These are phyloP conservation scores for Troides helena DNA, from an alignment of 2,888 invertebrate species.

Conservation along the genomic window DNA sequence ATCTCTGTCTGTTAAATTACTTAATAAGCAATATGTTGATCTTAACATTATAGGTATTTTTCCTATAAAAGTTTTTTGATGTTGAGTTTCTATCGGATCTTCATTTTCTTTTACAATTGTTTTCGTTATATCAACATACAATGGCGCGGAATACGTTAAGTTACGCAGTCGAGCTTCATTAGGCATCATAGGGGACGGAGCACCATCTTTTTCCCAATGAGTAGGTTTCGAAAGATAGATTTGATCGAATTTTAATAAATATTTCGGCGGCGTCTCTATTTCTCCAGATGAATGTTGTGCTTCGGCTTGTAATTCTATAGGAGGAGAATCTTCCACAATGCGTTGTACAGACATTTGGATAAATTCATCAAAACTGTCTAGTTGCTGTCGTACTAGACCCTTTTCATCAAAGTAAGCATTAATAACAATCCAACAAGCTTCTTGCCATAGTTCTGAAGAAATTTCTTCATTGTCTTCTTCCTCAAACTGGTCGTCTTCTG, in stretches of 20 bases:
- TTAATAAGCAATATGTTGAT: constrained; percentile 97
- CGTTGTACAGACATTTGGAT: constrained; percentile 99
- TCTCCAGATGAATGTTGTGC: constrained; percentile 97
- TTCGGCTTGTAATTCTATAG: constrained; percentile 98
- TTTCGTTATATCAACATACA: constrained; percentile 99
- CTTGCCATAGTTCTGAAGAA: constrained; percentile 99
- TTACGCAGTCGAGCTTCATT: constrained; percentile 99
- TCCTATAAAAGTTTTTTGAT: constrained; percentile 87
- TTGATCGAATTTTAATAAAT: constrained; percentile 98
- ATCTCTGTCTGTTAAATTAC: constrained; percentile 98
- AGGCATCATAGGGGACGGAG: constrained; percentile 99
- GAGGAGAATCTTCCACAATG: constrained; percentile 99
- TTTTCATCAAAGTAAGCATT: constrained; percentile 99
- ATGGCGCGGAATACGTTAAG: constrained; percentile 97
- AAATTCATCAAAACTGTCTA: constrained; percentile 99
- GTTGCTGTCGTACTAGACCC: constrained; percentile 98
- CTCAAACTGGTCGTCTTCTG: constrained; percentile 83
- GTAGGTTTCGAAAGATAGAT: constrained; percentile 99
- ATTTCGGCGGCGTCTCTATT: constrained; percentile 94
- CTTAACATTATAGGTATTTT: constrained; percentile 99
- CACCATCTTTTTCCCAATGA: constrained; percentile 99
- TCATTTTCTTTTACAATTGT: constrained; percentile 94
- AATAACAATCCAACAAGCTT: constrained; percentile 99
- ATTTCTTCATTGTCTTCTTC: constrained; percentile 97
- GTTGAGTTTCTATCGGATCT: constrained; percentile 91